Base-by-base conservation (phyloP, 1,140 invertebrate species). In the Diabrotica undecimpunctata region DNA sequence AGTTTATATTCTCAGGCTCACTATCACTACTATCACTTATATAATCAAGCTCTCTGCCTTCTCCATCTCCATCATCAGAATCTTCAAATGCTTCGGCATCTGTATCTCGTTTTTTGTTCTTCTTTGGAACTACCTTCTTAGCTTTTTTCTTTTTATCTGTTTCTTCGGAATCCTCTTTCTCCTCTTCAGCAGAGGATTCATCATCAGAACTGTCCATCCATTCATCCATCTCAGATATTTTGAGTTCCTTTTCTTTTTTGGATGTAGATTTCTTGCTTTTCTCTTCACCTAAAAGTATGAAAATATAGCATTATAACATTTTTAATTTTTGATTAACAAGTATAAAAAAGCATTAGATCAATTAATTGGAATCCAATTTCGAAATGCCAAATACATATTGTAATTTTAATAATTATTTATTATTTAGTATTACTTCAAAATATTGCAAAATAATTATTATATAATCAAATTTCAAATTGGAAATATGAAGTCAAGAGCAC, bases 61-160 rank as follows among this genome's bases (percentile, higher is more conserved):
- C 96, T 75, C 93, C 94, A 79, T 98, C 95, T 0, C 95, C 95
- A 79, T 97, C 95, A 81, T 97, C 95, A 75, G 94, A 97, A 79
- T 98, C 96, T 79, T 98, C 95, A 60, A 93, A 86, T 0, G 94
- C 94, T 75, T 96, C 94, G 71, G 91, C 88, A 73, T 96, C 90
- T 0, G 93, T 88, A 66, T 85, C 85, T 65, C 89, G 83, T 62
- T 88, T 88, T 74, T 93, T 93, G 77, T 92, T 93, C 55, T 85
- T 84, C 60, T 78, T 72, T 6, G 63, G 25, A 57, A 58, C 62
- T 61, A 55, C 65, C 62, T 72, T 68, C 36, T 65, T 66, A 59
- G 65, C 58, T 37, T 72, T 71, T 10, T 88, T 91, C 63, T 88
- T 87, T 64, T 86, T 83, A 46, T 86, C 85, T 66, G 90, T 87